These are phyloP conservation scores for Fissipunctia ypsillon DNA, from an alignment of 2,888 invertebrate species.

Conservation along the genomic window DNA sequence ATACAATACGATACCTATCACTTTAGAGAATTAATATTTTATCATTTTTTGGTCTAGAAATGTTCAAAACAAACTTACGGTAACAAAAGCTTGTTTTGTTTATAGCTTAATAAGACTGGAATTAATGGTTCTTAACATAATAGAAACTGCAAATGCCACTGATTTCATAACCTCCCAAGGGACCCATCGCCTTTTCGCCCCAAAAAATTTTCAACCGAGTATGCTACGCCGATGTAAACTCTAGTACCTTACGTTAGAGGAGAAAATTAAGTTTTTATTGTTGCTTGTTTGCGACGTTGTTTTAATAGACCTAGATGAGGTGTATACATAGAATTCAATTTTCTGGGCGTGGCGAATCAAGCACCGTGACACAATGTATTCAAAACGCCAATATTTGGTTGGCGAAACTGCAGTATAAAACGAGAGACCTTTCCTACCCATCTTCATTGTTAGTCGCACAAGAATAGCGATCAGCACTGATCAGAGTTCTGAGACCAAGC, in stretches of 20 bases:
- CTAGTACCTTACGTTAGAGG: constrained; percentile 66
- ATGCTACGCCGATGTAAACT: constrained; percentile 68
- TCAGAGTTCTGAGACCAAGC: constrained; percentile 68
- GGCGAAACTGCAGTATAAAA: constrained; percentile 87
- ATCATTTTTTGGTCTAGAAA: constrained; percentile 20
- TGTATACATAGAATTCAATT: constrained; percentile 89
- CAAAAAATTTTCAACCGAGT: constrained; percentile 76
- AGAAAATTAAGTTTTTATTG: constrained; percentile 61
- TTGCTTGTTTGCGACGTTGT: constrained; percentile 74
- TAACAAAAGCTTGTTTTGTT: constrained; percentile 86
- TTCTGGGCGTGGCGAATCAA: constrained; percentile 90
- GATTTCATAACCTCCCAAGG: constrained; percentile 91
- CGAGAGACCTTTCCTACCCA: constrained; percentile 81
- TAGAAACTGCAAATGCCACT: constrained; percentile 93
- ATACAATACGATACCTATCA: neutral
- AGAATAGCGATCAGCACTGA: constrained; percentile 79
- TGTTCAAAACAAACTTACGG: constrained; percentile 56
- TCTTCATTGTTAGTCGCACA: constrained; percentile 80
- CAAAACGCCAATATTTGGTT: constrained; percentile 88
- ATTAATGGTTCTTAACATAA: constrained; percentile 90
- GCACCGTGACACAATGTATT: constrained; percentile 90
- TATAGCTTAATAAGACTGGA: constrained; percentile 89
- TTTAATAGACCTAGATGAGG: constrained; percentile 79
- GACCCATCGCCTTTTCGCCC: constrained; percentile 89
- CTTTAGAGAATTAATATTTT: neutral